These are phyloP conservation scores for Philopotamus ludificatus DNA, from an alignment of 1,140 invertebrate species.

Conservation along the genomic window DNA sequence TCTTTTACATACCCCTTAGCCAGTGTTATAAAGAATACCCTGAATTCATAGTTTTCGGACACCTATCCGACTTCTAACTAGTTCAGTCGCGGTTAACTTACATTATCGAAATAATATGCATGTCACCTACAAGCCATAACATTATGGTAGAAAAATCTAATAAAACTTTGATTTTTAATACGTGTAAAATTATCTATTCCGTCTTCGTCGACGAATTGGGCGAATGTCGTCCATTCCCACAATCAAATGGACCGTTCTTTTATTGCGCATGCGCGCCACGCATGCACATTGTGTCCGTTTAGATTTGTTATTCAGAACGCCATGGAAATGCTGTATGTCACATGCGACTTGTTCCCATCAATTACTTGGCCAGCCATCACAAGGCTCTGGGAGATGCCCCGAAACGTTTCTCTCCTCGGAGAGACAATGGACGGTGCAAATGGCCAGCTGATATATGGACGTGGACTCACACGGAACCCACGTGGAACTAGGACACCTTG, in stretches of 20 bases:
- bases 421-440: slow-evolving; percentile 1
- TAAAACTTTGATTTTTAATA: too few relatives aligned
- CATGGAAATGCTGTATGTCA: slow-evolving; percentile 12
- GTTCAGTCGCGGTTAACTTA: too few relatives aligned
- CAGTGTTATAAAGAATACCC: too few relatives aligned
- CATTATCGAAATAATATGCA: too few relatives aligned
- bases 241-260: neutral
- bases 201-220: neutral
- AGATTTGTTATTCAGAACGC: slow-evolving; percentile 7
- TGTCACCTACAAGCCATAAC: too few relatives aligned
- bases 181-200: too few relatives aligned
- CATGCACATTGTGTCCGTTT: neutral
- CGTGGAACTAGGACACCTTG: neutral
- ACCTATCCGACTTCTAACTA: too few relatives aligned
- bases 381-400: neutral
- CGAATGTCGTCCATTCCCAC: neutral
- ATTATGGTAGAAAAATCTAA: too few relatives aligned
- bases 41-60: too few relatives aligned
- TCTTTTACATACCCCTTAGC: too few relatives aligned
- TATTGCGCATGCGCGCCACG: neutral
- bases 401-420: neutral
- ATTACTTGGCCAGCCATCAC: slow-evolving; percentile 5
- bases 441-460: neutral
- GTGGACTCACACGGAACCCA: neutral
- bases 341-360: slow-evolving; percentile 20